Base-by-base conservation (phyloP, 2,113 vertebrate species). In the Xiphorhynchus elegans region DNA sequence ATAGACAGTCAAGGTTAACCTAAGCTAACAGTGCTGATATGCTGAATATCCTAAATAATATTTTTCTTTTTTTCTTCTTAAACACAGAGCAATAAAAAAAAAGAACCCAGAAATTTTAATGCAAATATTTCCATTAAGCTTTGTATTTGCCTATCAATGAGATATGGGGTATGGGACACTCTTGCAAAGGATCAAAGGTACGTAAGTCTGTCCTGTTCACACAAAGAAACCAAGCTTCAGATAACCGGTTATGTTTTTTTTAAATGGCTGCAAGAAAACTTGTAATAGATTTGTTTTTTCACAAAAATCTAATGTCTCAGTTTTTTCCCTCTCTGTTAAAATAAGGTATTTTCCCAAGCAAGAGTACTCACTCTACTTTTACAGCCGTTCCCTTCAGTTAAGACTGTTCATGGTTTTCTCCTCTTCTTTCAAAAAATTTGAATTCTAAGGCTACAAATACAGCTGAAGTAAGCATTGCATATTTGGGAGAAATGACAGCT, bases 131-230 rank as follows among this genome's bases (percentile, higher is more conserved):
- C 99, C 99, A 14, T 98, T 99, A 77, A 37, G 98, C 87, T 99
- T 99, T 84, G 29, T 99, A 64, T 31, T 99, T 62, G 93, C 88
- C 63, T 99, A 99, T 97, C 98, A 99, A 35, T 96, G 98, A 96
- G 99, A 99, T 96, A 95, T 97, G 92, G 99, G 98, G 42, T 99
- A 99, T 59, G 99, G 99, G 55, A 98, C 98, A 4, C 78, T 99
- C 35, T 66, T 98, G 75, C 94, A 98, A 85, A 98, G 98, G 40
- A 98, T 99, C 85, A 99, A 98, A 98, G 98, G n/a, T 94, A 47
- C 77, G 10, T 67, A 84, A 85, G 19, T 85, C 26, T 79, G 14
- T 66, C 42, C 17, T 29, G 10, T 49, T 90, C 6, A 81, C 6
- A 17, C 3, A 8, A 4, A 63, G 15, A 91, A 68, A 44, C 6